Conservation (phyloP, 2,888 invertebrate genomes). For the Venustoraphidia nigricollis region DNA sequence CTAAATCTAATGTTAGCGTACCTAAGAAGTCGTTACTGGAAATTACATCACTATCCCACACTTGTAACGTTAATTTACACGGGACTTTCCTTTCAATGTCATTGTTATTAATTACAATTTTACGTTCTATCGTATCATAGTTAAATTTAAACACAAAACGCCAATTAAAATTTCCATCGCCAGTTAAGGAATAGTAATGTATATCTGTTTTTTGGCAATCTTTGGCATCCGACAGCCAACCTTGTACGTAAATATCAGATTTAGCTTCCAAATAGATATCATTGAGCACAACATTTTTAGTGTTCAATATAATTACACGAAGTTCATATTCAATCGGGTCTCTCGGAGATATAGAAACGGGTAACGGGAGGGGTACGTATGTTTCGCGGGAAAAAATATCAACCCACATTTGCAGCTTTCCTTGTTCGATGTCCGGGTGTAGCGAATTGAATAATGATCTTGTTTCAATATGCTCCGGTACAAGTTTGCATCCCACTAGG, state of each 20-base stretch:
- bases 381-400: conserved; percentile 60
- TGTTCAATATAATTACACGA: conserved; percentile 50
- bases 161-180: conserved; percentile 83
- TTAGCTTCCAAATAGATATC: conserved; percentile 58
- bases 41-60: conserved; percentile 71
- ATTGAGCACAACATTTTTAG: conserved; percentile 43
- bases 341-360: conserved; percentile 61
- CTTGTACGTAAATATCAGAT: conserved; percentile 62
- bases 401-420: conserved; percentile 81
- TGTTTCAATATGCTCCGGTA: conserved; percentile 87
- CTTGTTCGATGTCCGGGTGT: conserved; percentile 62
- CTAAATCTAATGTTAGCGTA: conserved; percentile 40
- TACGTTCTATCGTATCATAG: conserved; percentile 60
- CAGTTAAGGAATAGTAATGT: conserved; percentile 62
- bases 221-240: conserved; percentile 51
- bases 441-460: conserved; percentile 58
- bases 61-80: conserved; percentile 58
- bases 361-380: conserved; percentile 41
- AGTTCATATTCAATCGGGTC: conserved; percentile 52
- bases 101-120: conserved; percentile 47
- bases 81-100: conserved; percentile 54
- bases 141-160: conserved; percentile 69
- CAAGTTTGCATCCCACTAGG: conserved; percentile 57
- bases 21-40: conserved; percentile 64
- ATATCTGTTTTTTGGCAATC: conserved; percentile 67